Evolutionary conservation across 1,140 invertebrate genomes (phyloP).

Genomic region (Lamellibrachia luymesi): DNA sequence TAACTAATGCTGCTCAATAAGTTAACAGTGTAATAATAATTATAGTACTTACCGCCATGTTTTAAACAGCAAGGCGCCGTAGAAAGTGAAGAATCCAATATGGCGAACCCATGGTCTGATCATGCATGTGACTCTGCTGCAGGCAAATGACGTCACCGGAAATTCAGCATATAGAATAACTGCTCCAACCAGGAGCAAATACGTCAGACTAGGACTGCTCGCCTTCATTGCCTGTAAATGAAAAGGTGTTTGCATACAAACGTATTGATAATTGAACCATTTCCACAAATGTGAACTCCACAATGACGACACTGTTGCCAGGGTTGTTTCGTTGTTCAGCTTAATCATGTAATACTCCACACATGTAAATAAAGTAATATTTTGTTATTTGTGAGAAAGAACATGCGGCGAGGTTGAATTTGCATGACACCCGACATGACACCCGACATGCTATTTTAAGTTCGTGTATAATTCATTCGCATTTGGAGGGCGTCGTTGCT

Average conservation of each 20-base stretch:
- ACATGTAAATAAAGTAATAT: too few species aligned
- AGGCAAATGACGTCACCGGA: not conserved
- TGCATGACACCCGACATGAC: too few species aligned
- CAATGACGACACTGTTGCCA: too few species aligned
- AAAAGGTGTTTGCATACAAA: not conserved
- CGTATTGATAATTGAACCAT: not conserved
- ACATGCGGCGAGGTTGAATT: too few species aligned
- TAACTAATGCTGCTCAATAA: too few species aligned
- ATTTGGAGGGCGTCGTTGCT: too few species aligned
- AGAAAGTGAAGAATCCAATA: constrained; percentile 87
- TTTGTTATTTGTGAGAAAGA: too few species aligned
- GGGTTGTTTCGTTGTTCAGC: too few species aligned
- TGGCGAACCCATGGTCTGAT: constrained; percentile 88
- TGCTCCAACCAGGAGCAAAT: constrained; percentile 9
- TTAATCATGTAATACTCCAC: too few species aligned
- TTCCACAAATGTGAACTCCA: too few species aligned
- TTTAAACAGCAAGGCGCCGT: constrained; percentile 87
- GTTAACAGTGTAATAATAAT: not conserved
- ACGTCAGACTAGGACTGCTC: not conserved
- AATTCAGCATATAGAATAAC: not conserved
- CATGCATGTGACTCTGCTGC: constrained; percentile 68
- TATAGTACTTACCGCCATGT: constrained; percentile 73
- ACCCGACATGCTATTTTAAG: too few species aligned
- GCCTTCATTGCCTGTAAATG: constrained; percentile 9
- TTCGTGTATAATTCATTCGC: too few species aligned